Conservation (phyloP, 2,113 vertebrate genomes). For the Heliornis fulica region DNA sequence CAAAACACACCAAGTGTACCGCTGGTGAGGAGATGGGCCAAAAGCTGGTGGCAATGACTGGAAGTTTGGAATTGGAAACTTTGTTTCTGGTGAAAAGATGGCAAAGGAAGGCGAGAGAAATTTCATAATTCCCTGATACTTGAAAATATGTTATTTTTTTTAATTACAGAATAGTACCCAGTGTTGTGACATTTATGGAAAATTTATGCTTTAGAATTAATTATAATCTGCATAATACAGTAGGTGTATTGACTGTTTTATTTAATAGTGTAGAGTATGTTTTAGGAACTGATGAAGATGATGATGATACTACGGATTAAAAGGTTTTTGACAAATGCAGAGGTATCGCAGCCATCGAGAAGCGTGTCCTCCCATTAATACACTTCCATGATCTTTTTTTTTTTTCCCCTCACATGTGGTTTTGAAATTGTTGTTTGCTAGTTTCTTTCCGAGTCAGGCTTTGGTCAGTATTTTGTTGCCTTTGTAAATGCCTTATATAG, state of each 20-base stretch:
- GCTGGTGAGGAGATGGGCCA: neutral
- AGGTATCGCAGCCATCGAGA: neutral
- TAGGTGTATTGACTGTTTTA: slow-evolving; percentile 60
- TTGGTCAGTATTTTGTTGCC: slow-evolving; percentile 49
- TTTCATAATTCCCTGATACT: slow-evolving; percentile 26
- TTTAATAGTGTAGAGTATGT: slow-evolving; percentile 46
- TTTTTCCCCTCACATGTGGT: neutral
- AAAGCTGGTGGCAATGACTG: neutral
- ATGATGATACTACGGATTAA: neutral
- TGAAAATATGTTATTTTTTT: slow-evolving; percentile 45
- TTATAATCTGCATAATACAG: slow-evolving; percentile 67
- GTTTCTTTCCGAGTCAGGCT: slow-evolving; percentile 67
- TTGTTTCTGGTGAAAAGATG: slow-evolving; percentile 30
- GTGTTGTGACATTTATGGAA: slow-evolving; percentile 12
- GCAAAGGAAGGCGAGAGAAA: slow-evolving; percentile 16
- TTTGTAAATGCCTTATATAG: slow-evolving; percentile 68
- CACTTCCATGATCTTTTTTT: neutral
- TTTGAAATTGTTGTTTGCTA: slow-evolving; percentile 67
- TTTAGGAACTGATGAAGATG: slow-evolving; percentile 21
- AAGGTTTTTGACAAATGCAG: slow-evolving; percentile 21
- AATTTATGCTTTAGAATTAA: slow-evolving; percentile 48
- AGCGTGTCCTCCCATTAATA: neutral
- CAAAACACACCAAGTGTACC: neutral
- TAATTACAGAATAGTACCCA: neutral
- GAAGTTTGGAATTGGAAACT: slow-evolving; percentile 5